These are phyloP conservation scores for Lasioglossum vierecki DNA, from an alignment of 2,888 invertebrate species.

Conservation along the genomic window DNA sequence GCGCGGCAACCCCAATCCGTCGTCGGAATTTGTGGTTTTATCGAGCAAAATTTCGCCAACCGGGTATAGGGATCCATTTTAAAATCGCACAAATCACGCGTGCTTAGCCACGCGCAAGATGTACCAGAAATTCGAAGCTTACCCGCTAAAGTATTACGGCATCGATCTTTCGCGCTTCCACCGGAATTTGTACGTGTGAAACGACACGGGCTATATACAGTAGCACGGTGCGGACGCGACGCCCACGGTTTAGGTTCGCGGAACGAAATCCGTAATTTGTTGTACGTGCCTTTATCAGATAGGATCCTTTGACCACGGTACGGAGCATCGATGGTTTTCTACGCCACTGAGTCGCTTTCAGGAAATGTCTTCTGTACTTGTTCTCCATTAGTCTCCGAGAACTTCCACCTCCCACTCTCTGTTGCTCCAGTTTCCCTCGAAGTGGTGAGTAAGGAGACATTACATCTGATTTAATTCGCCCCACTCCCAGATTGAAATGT, in stretches of 20 bases:
- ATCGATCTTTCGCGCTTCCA: slow-evolving; percentile 21
- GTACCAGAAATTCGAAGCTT: slow-evolving; percentile 27
- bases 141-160: slow-evolving; percentile 24
- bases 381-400: slow-evolving; percentile 18
- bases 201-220: not conserved
- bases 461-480: slow-evolving; percentile 7
- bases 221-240: not conserved
- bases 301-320: not conserved
- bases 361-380: slow-evolving; percentile 17
- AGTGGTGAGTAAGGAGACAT: not conserved
- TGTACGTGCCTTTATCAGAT: not conserved
- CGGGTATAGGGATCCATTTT: slow-evolving; percentile 17
- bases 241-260: not conserved
- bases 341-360: slow-evolving; percentile 10
- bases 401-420: not conserved
- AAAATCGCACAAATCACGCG: slow-evolving; percentile 45
- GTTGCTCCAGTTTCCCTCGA: slow-evolving; percentile 4
- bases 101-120: slow-evolving; percentile 18
- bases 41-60: slow-evolving; percentile 36
- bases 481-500: not conserved
- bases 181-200: slow-evolving; percentile 18
- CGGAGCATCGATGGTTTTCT: not conserved
- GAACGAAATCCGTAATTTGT: slow-evolving; percentile 4
- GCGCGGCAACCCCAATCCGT: not conserved
- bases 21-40: slow-evolving; percentile 34